These are phyloP conservation scores for Pampusana beccarii DNA, from an alignment of 2,113 vertebrate genomes.

Conservation along the genomic window DNA sequence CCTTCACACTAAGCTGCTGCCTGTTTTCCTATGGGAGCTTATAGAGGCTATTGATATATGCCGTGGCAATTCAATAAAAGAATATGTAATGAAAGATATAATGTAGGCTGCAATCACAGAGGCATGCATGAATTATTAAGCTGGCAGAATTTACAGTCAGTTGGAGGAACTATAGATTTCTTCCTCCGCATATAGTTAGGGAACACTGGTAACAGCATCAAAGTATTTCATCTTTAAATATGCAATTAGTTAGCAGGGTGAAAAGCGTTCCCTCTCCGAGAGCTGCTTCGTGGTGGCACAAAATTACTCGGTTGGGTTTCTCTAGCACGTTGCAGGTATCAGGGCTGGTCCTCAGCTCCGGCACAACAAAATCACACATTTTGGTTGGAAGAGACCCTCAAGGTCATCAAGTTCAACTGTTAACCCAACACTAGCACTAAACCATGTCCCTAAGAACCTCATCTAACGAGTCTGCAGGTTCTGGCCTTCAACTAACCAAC, in stretches of 20 bases:
- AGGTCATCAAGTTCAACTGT: no score
- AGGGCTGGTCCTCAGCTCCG: accelerated
- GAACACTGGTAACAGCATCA: conserved; percentile 24
- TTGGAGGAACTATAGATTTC: conserved; percentile 34
- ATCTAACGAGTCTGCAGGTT: background rate
- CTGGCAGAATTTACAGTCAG: conserved; percentile 28
- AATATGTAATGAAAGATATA: conserved; percentile 57
- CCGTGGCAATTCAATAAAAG: conserved; percentile 52
- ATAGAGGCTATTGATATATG: conserved; percentile 2
- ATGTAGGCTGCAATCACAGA: background rate
- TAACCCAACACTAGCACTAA: no score
- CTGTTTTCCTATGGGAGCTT: conserved; percentile 46
- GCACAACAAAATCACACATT: background rate
- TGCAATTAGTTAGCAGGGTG: background rate
- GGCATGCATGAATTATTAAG: conserved; percentile 61
- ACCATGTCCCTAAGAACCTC: no score
- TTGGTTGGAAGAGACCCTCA: no score
- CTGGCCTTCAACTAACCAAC: background rate
- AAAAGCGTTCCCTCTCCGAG: background rate
- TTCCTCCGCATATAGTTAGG: background rate
- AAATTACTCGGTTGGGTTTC: background rate
- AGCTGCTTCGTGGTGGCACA: background rate
- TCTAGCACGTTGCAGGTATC: accelerated
- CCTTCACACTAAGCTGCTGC: conserved; percentile 14
- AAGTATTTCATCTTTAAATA: conserved; percentile 64